Conservation (phyloP, 2,113 vertebrate genomes). For the Malurus elegans region DNA sequence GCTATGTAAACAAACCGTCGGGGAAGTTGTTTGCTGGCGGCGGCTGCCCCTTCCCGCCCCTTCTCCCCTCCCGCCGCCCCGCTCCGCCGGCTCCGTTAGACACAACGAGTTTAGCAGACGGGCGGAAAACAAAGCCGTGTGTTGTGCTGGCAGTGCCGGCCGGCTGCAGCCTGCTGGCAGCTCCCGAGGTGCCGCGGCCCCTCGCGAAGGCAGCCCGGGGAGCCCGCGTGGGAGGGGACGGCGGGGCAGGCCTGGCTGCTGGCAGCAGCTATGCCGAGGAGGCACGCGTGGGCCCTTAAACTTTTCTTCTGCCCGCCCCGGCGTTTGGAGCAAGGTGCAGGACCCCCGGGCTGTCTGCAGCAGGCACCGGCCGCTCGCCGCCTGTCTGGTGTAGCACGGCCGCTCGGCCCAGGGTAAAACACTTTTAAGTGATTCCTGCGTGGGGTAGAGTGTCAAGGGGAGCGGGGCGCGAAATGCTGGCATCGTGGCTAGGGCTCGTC, state of each 20-base stretch:
- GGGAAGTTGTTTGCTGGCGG: conserved; percentile 74
- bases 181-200: conserved; percentile 48
- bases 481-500: background rate
- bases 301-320: background rate
- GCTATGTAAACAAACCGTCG: conserved; percentile 81
- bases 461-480: background rate
- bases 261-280: background rate
- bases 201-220: conserved; percentile 26
- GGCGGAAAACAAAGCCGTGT: conserved; percentile 70
- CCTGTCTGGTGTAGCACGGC: too few species aligned
- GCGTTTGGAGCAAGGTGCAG: background rate
- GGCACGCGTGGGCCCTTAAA: background rate
- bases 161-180: conserved; percentile 66
- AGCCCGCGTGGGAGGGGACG: background rate
- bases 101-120: conserved; percentile 54
- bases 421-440: background rate
- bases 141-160: conserved; percentile 58
- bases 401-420: background rate
- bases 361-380: background rate
- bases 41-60: background rate
- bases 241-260: background rate
- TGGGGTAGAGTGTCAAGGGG: background rate
- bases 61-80: background rate
- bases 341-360: background rate
- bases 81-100: conserved; percentile 26